Percentiles rank a stretch among this genome's conserved stretches.
phyloP scores from a whole-genome alignment of 2,113 vertebrate species.

The Rhinopomastus cyanomelas region DNA sequence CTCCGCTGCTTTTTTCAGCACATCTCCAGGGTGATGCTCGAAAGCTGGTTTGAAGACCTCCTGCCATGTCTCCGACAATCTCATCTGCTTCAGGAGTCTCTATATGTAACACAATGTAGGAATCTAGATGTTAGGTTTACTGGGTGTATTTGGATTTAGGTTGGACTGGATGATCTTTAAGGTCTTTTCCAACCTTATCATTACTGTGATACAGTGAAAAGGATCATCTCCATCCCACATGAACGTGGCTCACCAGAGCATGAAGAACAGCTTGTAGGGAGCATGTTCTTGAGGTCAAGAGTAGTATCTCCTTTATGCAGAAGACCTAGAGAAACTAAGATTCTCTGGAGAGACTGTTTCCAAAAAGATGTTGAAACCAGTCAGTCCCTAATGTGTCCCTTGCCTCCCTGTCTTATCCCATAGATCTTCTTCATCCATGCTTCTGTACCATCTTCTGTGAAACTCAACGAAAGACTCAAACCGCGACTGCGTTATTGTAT shows the following conservation, averaged over 20 bases:
- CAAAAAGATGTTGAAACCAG: accelerated
- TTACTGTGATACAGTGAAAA: no score
- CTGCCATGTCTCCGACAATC: neutral
- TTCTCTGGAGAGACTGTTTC: neutral
- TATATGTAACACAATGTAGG: neutral
- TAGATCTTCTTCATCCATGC: no score
- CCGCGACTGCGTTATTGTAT: neutral
- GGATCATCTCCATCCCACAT: neutral
- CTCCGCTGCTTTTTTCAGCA: neutral
- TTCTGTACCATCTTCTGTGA: no score
- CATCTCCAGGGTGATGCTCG: neutral
- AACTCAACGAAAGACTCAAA: neutral
- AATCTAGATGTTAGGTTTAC: no score
- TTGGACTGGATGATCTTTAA: no score
- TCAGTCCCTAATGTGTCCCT: neutral
- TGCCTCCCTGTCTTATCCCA: neutral
- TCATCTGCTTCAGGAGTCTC: neutral
- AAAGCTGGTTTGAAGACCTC: neutral
- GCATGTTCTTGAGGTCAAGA: neutral
- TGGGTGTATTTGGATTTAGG: no score
- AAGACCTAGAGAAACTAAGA: neutral
- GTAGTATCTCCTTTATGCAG: neutral
- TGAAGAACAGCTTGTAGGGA: neutral
- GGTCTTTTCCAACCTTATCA: no score
- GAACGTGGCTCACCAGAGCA: neutral